Base-by-base conservation (phyloP, 2,888 invertebrate species). In the Chorisops tibialis region DNA sequence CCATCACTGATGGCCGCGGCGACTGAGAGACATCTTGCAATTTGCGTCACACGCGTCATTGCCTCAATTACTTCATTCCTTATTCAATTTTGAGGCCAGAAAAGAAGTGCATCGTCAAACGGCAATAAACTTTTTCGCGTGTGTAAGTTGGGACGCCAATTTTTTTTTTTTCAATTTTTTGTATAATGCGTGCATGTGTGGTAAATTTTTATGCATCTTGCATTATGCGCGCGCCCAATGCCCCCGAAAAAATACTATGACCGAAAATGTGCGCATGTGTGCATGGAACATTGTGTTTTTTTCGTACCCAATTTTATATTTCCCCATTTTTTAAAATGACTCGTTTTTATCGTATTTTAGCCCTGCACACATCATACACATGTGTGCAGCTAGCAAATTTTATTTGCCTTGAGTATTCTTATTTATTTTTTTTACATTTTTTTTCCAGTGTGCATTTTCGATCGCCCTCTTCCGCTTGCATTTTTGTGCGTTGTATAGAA, bases 381-480 rank as follows among this genome's bases (percentile, higher is more conserved):
- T n/a, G 6, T 50, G 35, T 50, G 30, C 18, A 50, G 50, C 50
- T 50, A 50, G 50, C 22, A 38, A 38, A 51, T 19, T 37, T 19
- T 16, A 18, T 3, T 11, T 51, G 51, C 19, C 38, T 19, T 51
- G 37, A 38, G 38, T 38, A 37, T 38, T n/a, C n/a, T n/a, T n/a
- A 9, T 30, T 30, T 30, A 7, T 30, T 24, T 24, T 30, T 30
- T 30, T 30, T 7, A 9, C 30, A 30, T 9, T 30, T 30, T 30
- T 54, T 54, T 51, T 51, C 18, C 14, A 21, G 38, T n/a, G 35
- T 50, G 52, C 52, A 54, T 21, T 54, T 52, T 54, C 35, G 38
- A 22, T 54, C 22, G 22, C 21, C 52, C 22, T 54, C 52, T 54
- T 54, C 52, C 52, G 52, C 41, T 54, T 54, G 39, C 19, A 35